Percentiles rank a stretch among this genome's conserved stretches.
Conservation (phyloP, 1,140 invertebrate genomes). For the Danaus plexippus region DNA sequence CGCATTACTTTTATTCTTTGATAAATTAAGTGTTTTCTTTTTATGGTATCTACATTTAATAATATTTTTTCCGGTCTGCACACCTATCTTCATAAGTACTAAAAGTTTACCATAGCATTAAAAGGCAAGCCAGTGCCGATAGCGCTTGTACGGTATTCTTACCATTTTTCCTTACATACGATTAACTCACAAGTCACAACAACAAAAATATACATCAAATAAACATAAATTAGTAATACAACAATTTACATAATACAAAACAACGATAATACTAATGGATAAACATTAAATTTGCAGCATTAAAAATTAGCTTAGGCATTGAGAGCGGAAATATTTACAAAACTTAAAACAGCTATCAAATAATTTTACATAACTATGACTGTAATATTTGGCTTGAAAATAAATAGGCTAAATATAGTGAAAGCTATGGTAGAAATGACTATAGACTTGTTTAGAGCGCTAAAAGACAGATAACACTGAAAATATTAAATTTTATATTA, state of each 20-base stretch:
- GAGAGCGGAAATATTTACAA: slow-evolving; percentile 57
- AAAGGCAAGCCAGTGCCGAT: slow-evolving; percentile 52
- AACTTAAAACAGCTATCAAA: slow-evolving; percentile 64
- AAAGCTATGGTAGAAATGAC: slow-evolving; percentile 50
- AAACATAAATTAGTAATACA: slow-evolving; percentile 63
- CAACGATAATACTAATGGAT: slow-evolving; percentile 65
- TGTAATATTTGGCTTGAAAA: slow-evolving; percentile 71
- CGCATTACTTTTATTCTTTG: slow-evolving; percentile 30
- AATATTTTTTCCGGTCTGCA: slow-evolving; percentile 26
- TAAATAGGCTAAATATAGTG: slow-evolving; percentile 67
- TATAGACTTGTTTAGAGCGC: slow-evolving; percentile 13
- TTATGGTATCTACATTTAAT: slow-evolving; percentile 34
- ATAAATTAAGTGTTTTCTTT: slow-evolving; percentile 28
- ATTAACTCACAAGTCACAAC: slow-evolving; percentile 40
- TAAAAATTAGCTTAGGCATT: slow-evolving; percentile 52
- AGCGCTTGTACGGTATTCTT: slow-evolving; percentile 28
- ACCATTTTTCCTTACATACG: slow-evolving; percentile 35
- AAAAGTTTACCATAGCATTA: slow-evolving; percentile 20
- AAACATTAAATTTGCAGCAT: slow-evolving; percentile 47
- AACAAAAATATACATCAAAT: slow-evolving; percentile 63
- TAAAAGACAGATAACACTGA: slow-evolving; percentile 12
- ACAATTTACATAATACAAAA: slow-evolving; percentile 66
- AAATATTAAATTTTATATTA: slow-evolving; percentile 13
- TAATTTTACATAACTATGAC: slow-evolving; percentile 61
- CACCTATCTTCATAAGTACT: slow-evolving; percentile 32